Evolutionary conservation across 2,113 vertebrate genomes (phyloP).

Genomic region (Lota lota): DNA sequence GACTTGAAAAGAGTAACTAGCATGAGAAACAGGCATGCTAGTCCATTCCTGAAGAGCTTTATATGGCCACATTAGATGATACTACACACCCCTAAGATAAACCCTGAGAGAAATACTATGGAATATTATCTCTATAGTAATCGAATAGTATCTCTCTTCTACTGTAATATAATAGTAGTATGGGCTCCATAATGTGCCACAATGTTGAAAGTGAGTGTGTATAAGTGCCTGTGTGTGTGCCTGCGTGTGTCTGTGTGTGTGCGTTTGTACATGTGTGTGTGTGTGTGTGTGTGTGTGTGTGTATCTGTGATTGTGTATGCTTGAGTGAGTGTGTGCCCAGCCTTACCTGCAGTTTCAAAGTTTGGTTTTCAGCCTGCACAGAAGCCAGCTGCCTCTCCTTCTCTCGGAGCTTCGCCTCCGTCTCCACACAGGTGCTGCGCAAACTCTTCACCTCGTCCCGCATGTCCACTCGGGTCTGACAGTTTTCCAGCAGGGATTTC

Average conservation of each 20-base stretch:
- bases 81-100: too few relatives aligned
- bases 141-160: too few relatives aligned
- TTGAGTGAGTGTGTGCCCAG: not conserved
- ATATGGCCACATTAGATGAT: too few relatives aligned
- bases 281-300: not conserved
- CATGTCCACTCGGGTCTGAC: constrained; percentile 78
- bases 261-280: not conserved
- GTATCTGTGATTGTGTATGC: not conserved
- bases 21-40: too few relatives aligned
- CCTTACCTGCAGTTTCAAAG: constrained; percentile 86
- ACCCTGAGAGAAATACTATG: too few relatives aligned
- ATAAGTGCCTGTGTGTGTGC: not conserved
- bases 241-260: not conserved
- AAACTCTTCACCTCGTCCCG: constrained; percentile 81
- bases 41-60: too few relatives aligned
- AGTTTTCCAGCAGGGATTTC: constrained; percentile 91
- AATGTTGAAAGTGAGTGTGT: not conserved
- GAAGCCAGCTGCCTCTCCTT: constrained; percentile 82
- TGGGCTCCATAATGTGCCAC: too few relatives aligned
- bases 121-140: too few relatives aligned
- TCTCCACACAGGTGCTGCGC: constrained; percentile 77
- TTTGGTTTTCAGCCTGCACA: constrained; percentile 83
- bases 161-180: too few relatives aligned
- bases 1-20: too few relatives aligned
- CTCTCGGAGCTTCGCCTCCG: constrained; percentile 82